Evolutionary conservation across 1,140 invertebrate genomes (phyloP).

Genomic region (Saccostrea cuccullata): DNA sequence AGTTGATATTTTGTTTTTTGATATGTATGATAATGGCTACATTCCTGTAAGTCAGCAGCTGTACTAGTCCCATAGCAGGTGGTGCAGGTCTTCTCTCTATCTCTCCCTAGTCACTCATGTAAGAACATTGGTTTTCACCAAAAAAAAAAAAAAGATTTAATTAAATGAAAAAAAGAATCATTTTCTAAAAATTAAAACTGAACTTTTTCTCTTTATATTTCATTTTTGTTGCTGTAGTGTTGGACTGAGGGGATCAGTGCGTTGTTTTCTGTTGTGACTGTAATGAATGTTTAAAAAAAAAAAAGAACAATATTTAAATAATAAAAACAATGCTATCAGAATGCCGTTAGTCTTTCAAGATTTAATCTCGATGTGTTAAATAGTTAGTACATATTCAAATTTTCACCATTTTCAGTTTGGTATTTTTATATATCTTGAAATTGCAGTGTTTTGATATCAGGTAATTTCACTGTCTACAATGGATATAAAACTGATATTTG

Average conservation of each 20-base stretch:
- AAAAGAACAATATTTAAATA: conserved; percentile 50
- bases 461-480: conserved; percentile 30
- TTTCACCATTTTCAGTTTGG: conserved; percentile 37
- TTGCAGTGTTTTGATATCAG: conserved; percentile 37
- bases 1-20: conserved; percentile 7
- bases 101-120: background rate
- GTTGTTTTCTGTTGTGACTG: conserved; percentile 48
- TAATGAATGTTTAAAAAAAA: conserved; percentile 43
- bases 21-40: conserved; percentile 34
- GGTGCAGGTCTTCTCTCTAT: conserved; percentile 18
- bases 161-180: background rate
- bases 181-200: background rate
- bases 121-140: no score
- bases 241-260: conserved; percentile 35
- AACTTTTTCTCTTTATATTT: background rate
- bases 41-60: conserved; percentile 32
- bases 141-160: background rate
- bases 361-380: conserved; percentile 39
- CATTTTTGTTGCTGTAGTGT: conserved; percentile 34
- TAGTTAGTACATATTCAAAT: conserved; percentile 36
- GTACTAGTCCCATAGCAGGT: conserved; percentile 34
- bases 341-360: conserved; percentile 57
- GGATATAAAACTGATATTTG: conserved; percentile 2
- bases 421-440: conserved; percentile 37
- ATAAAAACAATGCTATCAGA: conserved; percentile 41